Base-by-base conservation (phyloP, 2,113 vertebrate species). In the Propithecus coquereli region DNA sequence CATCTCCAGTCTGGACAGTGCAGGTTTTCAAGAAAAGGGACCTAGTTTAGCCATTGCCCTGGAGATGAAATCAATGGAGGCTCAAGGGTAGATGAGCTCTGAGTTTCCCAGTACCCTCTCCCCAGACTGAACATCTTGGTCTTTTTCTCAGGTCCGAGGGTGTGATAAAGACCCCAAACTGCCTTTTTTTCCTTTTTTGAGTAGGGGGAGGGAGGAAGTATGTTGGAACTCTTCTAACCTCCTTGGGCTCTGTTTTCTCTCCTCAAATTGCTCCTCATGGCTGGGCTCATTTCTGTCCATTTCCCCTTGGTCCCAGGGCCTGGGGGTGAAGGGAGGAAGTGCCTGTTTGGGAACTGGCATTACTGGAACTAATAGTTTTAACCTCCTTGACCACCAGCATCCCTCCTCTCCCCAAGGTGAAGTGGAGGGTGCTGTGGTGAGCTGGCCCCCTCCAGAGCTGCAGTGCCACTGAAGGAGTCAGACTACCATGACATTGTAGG, bases 1-100 rank as follows among this genome's bases (percentile, higher is more conserved):
- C 98, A 97, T 95, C 96, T 98, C 97, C 96, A 96, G 96, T 91
- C 79, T 97, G 97, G 92, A 96, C 97, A 98, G 97, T 96, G 96
- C 95, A 96, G 96, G 92, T 95, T 94, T 94, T 92, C 93, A 95
- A 94, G 97, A 87, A 95, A 97, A 96, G 97, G 94, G 95, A 88
- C 91, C 90, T 96, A 97, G 94, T 30, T 65, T 97, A 96, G 94
- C 90, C 30, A 57, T 96, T 96, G 87, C 92, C 65, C 8, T 87
- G 96, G 96, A 96, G 97, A 90, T 88, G 93, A 95, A 76, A 74
- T 65, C 63, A 92, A 59, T 40, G 74, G 91, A 80, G 70, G 47
- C 87, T 88, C 88, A 71, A 94, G 95, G 87, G 90, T 94, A 87
- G 96, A 92, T 0, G 59, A 83, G 87, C 87, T 94, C 73, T 84